A percentile compares a stretch with the other conserved stretches of the same genome.
These are phyloP conservation scores for Pinctada fucata DNA, from an alignment of 2,888 invertebrate genomes.

Conservation along the genomic window DNA sequence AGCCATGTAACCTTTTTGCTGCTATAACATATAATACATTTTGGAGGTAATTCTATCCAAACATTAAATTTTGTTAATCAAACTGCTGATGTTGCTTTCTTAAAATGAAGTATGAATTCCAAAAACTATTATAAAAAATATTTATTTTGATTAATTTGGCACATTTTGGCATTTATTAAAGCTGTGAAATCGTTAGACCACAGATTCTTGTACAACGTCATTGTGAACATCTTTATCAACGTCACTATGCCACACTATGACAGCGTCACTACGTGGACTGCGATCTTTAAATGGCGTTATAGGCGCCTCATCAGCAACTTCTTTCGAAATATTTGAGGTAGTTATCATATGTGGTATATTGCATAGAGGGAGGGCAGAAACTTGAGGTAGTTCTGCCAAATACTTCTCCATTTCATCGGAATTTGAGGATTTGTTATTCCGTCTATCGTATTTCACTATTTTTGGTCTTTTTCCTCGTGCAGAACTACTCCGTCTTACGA, in stretches of 20 bases:
- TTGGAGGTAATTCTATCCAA: too few relatives aligned
- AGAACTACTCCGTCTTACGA: conserved; percentile 22
- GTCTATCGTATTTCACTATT: neutral
- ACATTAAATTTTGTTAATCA: too few relatives aligned
- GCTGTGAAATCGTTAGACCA: conserved; percentile 1
- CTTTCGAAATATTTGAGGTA: neutral
- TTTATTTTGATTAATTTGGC: conserved; percentile 13
- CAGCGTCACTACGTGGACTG: neutral
- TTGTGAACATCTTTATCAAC: neutral
- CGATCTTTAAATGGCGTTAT: neutral
- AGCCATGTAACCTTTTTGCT: too few relatives aligned
- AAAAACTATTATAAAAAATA: neutral
- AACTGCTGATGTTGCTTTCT: too few relatives aligned
- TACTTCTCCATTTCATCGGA: neutral
- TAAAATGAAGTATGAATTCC: too few relatives aligned
- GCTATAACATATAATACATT: too few relatives aligned
- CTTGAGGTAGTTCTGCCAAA: neutral
- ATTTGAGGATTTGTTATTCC: neutral
- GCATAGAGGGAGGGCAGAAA: neutral
- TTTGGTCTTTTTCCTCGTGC: conserved; percentile 8
- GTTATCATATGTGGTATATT: neutral
- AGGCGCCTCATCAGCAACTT: neutral
- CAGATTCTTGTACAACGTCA: conserved; percentile 32
- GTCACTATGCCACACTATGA: conserved; percentile 30
- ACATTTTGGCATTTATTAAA: neutral